phyloP scores from a whole-genome alignment of 2,888 invertebrate species.

The Cosmorhoe ocellata region DNA sequence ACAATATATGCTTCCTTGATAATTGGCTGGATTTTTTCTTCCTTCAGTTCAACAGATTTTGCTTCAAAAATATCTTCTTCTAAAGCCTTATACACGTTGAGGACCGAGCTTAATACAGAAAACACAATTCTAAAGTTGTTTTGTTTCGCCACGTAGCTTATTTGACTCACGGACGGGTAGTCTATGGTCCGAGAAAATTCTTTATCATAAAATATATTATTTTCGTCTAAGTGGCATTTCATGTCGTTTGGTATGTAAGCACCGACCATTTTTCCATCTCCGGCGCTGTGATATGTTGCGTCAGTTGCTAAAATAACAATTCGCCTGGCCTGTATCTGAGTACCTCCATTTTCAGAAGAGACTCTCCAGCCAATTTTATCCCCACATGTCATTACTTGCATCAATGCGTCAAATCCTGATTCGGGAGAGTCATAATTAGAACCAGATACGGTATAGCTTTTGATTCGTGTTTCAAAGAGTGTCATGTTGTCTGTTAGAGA shows the following conservation, averaged over 20 bases:
- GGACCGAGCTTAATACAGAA: conserved; percentile 80
- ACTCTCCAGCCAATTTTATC: conserved; percentile 89
- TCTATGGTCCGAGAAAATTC: conserved; percentile 77
- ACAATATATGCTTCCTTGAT: conserved; percentile 87
- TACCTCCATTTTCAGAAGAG: not conserved
- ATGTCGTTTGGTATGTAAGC: conserved; percentile 87
- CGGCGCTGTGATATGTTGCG: conserved; percentile 90
- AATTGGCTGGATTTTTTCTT: conserved; percentile 85
- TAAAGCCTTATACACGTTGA: conserved; percentile 76
- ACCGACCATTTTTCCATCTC: conserved; percentile 89
- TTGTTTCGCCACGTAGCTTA: conserved; percentile 84
- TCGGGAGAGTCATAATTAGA: conserved; percentile 88
- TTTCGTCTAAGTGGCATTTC: conserved; percentile 82
- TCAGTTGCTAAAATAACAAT: conserved; percentile 91
- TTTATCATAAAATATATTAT: conserved; percentile 73
- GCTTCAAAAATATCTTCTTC: conserved; percentile 85
- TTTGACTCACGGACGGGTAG: conserved; percentile 90
- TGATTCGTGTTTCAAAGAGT: conserved; percentile 47
- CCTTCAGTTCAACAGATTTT: conserved; percentile 74
- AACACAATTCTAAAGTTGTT: conserved; percentile 90
- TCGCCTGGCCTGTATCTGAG: conserved; percentile 81
- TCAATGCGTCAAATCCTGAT: conserved; percentile 93
- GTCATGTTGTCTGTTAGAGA: conserved; percentile 82
- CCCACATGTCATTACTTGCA: conserved; percentile 90
- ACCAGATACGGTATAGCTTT: conserved; percentile 41